phyloP scores from a whole-genome alignment of 2,888 invertebrate genomes.

The Arge pagana region DNA sequence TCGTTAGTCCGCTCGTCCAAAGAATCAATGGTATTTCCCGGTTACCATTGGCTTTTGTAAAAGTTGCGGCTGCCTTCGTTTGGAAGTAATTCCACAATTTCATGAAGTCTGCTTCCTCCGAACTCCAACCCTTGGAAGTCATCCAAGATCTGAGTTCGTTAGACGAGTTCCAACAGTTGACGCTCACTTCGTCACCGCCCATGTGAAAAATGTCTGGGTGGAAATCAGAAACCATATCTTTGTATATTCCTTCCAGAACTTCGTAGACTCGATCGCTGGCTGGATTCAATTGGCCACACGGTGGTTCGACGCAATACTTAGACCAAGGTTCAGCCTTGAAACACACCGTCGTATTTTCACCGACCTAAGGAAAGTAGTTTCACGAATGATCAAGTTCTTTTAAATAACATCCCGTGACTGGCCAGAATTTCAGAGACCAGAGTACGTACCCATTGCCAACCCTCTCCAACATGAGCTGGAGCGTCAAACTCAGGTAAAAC shows the following conservation, averaged over 20 bases:
- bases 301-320: conserved; percentile 77
- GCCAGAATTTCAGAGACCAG: too few species aligned
- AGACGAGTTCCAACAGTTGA: conserved; percentile 78
- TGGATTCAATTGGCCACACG: conserved; percentile 84
- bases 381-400: conserved; percentile 65
- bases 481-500: conserved; percentile 92
- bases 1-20: conserved; percentile 83
- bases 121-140: conserved; percentile 66
- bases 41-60: conserved; percentile 61
- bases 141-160: conserved; percentile 72
- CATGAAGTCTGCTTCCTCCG: conserved; percentile 57
- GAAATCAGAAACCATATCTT: conserved; percentile 75
- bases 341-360: conserved; percentile 49
- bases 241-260: conserved; percentile 72
- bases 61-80: conserved; percentile 65
- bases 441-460: conserved; percentile 69
- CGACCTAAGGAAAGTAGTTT: conserved; percentile 36
- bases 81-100: conserved; percentile 65
- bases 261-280: conserved; percentile 72
- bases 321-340: conserved; percentile 73
- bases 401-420: too few species aligned
- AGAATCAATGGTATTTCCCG: conserved; percentile 69
- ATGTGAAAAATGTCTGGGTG: conserved; percentile 82
- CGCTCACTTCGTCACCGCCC: conserved; percentile 82
- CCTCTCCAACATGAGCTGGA: conserved; percentile 87